phyloP scores from a whole-genome alignment of 1,140 invertebrate species.

The Zaprionus taronus region DNA sequence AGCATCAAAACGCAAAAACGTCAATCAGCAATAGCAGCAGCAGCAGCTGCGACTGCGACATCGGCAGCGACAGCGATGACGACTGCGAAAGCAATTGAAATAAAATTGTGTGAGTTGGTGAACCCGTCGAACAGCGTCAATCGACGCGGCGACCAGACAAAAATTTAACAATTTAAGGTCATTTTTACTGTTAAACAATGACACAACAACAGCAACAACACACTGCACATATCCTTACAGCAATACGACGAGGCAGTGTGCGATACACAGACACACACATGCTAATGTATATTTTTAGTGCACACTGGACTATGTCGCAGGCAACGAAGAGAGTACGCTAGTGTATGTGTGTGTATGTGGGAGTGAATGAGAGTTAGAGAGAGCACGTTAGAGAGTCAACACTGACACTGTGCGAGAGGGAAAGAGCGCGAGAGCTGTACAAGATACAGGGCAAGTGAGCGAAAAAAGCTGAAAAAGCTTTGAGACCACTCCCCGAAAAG shows the following conservation, averaged over 20 bases:
- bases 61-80: constrained; percentile 3
- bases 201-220: constrained; percentile 53
- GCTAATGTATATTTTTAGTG: constrained; percentile 70
- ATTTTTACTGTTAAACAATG: constrained; percentile 82
- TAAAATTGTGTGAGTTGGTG: constrained; percentile 22
- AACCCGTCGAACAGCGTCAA: constrained; percentile 18
- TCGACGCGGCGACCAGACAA: constrained; percentile 57
- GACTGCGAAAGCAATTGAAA: constrained; percentile 22
- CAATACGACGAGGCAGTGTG: constrained; percentile 54
- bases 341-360: background rate
- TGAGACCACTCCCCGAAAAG: constrained; percentile 83
- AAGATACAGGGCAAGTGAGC: constrained; percentile 33
- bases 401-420: constrained; percentile 16
- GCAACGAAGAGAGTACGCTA: constrained; percentile 20
- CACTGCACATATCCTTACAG: constrained; percentile 41
- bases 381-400: constrained; percentile 8
- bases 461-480: constrained; percentile 72
- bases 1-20: constrained; percentile 25
- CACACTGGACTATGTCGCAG: constrained; percentile 31
- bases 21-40: background rate
- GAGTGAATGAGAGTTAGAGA: constrained; percentile 20
- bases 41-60: background rate
- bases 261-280: constrained; percentile 23
- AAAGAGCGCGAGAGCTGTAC: constrained; percentile 17
- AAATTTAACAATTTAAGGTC: constrained; percentile 81